phyloP scores from a whole-genome alignment of 2,113 vertebrate species.

The Bubalus kerabau region DNA sequence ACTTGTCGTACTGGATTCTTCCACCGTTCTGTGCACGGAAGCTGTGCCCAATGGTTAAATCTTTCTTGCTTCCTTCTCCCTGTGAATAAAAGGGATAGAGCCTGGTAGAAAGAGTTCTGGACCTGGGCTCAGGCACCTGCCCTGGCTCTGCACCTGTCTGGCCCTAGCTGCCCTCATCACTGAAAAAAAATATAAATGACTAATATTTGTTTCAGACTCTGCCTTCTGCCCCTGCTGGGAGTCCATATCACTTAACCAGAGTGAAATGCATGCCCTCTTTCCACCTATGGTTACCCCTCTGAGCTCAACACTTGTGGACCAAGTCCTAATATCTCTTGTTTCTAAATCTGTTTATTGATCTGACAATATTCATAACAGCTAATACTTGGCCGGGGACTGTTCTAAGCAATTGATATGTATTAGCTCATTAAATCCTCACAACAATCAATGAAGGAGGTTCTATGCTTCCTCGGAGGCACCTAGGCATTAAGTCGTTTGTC shows the following conservation, averaged over 20 bases:
- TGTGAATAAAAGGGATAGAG: neutral
- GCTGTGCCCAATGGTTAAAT: neutral
- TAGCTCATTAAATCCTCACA: neutral
- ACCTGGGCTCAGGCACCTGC: neutral
- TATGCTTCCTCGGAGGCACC: neutral
- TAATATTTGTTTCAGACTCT: neutral
- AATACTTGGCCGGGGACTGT: neutral
- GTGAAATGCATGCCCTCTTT: neutral
- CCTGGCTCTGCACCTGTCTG: neutral
- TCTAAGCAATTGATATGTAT: neutral
- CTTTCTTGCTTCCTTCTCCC: neutral
- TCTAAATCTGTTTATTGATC: neutral
- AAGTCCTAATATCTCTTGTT: neutral
- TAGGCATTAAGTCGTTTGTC: neutral
- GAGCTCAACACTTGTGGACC: neutral
- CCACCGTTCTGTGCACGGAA: neutral
- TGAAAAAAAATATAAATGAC: neutral
- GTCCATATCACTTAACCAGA: neutral
- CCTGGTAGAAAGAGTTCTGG: neutral
- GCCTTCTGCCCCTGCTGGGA: neutral
- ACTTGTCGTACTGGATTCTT: neutral
- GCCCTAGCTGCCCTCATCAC: neutral
- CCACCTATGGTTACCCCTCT: neutral
- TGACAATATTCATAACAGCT: neutral
- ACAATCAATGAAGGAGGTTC: neutral